phyloP scores from a whole-genome alignment of 1,140 invertebrate genomes.

The Triops longicaudatus region DNA sequence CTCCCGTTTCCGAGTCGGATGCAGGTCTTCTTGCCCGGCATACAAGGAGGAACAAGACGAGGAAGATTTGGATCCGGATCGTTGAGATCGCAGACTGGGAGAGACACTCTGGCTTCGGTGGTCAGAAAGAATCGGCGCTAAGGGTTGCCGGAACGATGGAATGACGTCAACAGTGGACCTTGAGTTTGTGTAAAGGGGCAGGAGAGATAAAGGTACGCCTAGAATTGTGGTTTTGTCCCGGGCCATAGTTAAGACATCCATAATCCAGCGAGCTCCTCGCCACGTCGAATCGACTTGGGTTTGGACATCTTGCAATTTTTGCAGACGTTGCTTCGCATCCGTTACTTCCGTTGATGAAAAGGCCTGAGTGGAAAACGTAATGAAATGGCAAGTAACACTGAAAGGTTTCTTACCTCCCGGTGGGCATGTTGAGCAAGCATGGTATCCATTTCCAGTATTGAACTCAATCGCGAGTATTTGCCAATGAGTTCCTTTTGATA shows the following conservation, averaged over 20 bases:
- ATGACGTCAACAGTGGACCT: constrained; percentile 6
- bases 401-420: constrained; percentile 53
- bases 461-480: constrained; percentile 80
- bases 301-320: constrained; percentile 71
- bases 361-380: constrained; percentile 45
- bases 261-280: constrained; percentile 88
- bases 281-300: constrained; percentile 71
- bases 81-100: neutral
- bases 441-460: constrained; percentile 83
- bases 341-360: constrained; percentile 81
- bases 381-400: neutral
- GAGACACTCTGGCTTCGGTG: neutral
- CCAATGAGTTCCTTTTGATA: constrained; percentile 81
- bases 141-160: neutral
- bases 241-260: constrained; percentile 86
- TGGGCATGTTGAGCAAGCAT: constrained; percentile 84
- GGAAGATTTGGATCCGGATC: neutral
- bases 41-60: neutral
- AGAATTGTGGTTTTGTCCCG: constrained; percentile 57
- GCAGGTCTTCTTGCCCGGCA: neutral
- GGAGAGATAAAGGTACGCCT: constrained; percentile 36
- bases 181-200: neutral
- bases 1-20: neutral
- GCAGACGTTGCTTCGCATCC: constrained; percentile 70
- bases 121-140: neutral